Conservation (phyloP, 1,140 invertebrate genomes). For the Drosophila miranda region DNA sequence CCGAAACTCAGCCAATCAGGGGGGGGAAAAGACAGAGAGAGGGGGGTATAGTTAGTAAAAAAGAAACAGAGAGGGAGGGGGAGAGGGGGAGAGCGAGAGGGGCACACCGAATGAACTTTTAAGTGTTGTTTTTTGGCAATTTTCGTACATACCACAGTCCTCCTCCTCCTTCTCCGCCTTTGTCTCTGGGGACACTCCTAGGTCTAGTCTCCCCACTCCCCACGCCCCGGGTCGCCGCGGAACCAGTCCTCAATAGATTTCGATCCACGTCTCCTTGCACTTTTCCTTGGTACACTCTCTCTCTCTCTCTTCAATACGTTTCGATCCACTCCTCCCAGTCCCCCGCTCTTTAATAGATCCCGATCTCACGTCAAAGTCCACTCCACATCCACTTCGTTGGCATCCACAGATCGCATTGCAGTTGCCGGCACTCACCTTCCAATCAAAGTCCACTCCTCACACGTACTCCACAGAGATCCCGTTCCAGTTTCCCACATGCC, state of each 20-base stretch:
- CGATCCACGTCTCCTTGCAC: conserved; percentile 30
- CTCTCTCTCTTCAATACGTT: too few species aligned
- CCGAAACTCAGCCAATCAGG: too few species aligned
- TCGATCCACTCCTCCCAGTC: too few species aligned
- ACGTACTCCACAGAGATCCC: too few species aligned
- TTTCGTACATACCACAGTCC: conserved; percentile 29
- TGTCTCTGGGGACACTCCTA: conserved; percentile 50
- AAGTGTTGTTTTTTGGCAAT: conserved; percentile 58
- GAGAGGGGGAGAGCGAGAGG: neutral
- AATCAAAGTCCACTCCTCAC: too few species aligned
- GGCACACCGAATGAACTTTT: conserved; percentile 59
- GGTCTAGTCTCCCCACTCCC: neutral
- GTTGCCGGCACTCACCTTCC: too few species aligned
- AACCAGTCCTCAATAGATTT: conserved; percentile 3
- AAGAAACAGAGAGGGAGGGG: neutral
- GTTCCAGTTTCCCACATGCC: conserved; percentile 14
- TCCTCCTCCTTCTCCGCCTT: conserved; percentile 5
- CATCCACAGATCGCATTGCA: too few species aligned
- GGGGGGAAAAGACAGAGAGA: neutral
- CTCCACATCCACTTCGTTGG: too few species aligned
- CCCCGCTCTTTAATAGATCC: too few species aligned
- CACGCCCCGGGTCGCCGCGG: neutral
- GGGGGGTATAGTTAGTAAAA: conserved; percentile 1
- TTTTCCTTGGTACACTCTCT: too few species aligned
- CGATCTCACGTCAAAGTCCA: too few species aligned